Evolutionary conservation across 2,888 invertebrate species (phyloP).

Genomic region (Eilema caniola): DNA sequence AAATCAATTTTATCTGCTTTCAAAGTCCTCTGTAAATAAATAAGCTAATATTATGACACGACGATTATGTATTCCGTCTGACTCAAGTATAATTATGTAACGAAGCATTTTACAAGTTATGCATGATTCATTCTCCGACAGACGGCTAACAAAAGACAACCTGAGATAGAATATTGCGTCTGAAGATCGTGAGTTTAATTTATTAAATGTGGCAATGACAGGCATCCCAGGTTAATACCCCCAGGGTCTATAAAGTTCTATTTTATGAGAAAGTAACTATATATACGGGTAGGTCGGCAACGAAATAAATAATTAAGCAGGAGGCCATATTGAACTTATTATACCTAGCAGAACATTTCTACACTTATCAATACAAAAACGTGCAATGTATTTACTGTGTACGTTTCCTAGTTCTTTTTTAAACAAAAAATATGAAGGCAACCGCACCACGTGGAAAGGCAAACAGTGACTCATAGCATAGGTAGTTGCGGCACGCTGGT

Average conservation of each 20-base stretch:
- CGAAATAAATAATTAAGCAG: background rate
- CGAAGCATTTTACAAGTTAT: conserved; percentile 1
- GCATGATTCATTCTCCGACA: background rate
- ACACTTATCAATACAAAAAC: conserved; percentile 6
- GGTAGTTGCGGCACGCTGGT: conserved; percentile 43
- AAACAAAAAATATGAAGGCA: conserved; percentile 56
- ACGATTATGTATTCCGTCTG: background rate
- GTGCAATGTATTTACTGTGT: conserved; percentile 14
- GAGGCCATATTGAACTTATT: background rate
- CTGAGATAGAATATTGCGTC: background rate
- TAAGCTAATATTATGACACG: background rate
- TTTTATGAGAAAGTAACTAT: background rate
- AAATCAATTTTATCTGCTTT: too few relatives aligned
- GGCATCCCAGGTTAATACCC: background rate
- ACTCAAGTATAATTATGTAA: background rate
- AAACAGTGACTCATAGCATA: conserved; percentile 64
- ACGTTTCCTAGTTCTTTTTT: conserved; percentile 47
- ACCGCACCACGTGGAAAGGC: conserved; percentile 62
- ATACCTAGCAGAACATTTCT: conserved; percentile 2
- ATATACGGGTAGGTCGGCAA: background rate
- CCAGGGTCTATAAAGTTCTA: background rate
- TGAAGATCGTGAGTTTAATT: background rate
- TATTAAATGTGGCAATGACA: background rate
- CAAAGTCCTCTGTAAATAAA: background rate
- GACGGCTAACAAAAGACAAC: conserved; percentile 1